phyloP scores from a whole-genome alignment of 2,113 vertebrate species.

The Chauna torquata region DNA sequence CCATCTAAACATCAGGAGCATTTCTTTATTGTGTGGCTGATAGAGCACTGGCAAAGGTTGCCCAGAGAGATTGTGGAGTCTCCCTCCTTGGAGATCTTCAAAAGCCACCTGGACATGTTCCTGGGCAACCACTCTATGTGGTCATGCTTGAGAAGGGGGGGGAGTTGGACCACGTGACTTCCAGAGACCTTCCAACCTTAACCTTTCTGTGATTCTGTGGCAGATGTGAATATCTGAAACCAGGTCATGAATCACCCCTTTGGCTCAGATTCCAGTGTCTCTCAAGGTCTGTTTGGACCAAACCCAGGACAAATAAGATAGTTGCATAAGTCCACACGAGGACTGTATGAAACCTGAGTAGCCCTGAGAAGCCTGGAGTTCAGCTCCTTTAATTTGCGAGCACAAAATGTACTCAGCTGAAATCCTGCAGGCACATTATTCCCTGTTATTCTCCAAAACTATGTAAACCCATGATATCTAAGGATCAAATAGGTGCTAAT shows the following conservation, averaged over 20 bases:
- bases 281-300: not conserved
- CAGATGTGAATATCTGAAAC: not conserved
- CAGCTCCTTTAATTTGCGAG: not conserved
- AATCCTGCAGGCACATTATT: not conserved
- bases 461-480: not conserved
- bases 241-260: not conserved
- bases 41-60: not conserved
- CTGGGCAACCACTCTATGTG: not conserved
- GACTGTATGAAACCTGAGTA: not conserved
- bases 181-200: not conserved
- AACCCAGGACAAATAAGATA: not conserved
- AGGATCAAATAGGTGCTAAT: not conserved
- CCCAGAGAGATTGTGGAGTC: not conserved
- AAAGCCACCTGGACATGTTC: not conserved
- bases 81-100: not conserved
- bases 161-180: not conserved
- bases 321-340: not conserved
- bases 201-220: not conserved
- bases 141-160: not conserved
- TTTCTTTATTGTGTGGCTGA: not conserved
- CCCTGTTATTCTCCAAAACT: not conserved
- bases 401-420: not conserved
- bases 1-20: not conserved
- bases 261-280: not conserved
- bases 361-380: not conserved